A percentile compares a stretch with the other conserved stretches of the same genome.
These are phyloP conservation scores for Papilio polyxenes DNA, from an alignment of 1,140 invertebrate species.

Conservation along the genomic window DNA sequence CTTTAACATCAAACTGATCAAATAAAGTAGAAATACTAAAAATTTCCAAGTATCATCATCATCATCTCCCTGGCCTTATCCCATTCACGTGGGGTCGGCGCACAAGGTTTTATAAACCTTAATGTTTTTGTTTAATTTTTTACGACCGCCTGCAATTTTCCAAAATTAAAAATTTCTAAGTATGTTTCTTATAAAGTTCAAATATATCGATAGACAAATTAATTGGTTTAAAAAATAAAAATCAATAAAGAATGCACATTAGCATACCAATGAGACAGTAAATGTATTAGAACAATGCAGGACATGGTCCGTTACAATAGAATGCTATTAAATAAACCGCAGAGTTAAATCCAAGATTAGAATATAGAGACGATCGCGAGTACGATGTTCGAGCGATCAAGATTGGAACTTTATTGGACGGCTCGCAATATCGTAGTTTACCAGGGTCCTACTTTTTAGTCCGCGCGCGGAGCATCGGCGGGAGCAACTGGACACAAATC, in stretches of 20 bases:
- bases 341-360: constrained; percentile 26
- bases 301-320: constrained; percentile 36
- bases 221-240: constrained; percentile 19
- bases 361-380: constrained; percentile 26
- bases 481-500: constrained; percentile 31
- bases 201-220: background rate
- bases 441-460: constrained; percentile 35
- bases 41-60: too few species aligned
- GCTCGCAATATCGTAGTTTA: constrained; percentile 34
- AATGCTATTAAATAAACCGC: constrained; percentile 32
- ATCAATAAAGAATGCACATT: background rate
- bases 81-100: too few species aligned
- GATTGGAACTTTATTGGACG: constrained; percentile 38
- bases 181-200: too few species aligned
- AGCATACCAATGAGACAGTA: constrained; percentile 18
- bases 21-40: too few species aligned
- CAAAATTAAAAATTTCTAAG: too few species aligned
- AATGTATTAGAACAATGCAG: background rate
- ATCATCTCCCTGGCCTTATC: too few species aligned
- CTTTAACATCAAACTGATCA: too few species aligned
- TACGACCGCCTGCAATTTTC: too few species aligned
- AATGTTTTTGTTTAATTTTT: too few species aligned
- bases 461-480: constrained; percentile 3
- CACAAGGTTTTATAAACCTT: too few species aligned
- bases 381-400: constrained; percentile 31